Evolutionary conservation across 30 jellyfish, hydroid and myxozoan species (phyloP).

Genomic region (Sanderia malayensis): DNA sequence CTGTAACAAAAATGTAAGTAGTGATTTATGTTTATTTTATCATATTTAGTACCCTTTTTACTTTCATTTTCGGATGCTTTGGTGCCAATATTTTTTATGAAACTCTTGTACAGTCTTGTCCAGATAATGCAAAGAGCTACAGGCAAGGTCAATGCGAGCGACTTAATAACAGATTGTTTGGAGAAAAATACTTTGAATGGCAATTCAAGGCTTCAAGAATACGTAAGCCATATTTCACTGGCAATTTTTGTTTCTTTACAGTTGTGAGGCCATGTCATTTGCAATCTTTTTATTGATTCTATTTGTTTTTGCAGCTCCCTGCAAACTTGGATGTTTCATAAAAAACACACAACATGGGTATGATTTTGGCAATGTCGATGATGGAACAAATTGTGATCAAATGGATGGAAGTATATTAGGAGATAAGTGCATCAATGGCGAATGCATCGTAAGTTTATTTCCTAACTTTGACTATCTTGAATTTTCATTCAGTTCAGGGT

Average conservation of each 20-base stretch:
- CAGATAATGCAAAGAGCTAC: slow-evolving; percentile 48
- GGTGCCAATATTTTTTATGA: too few relatives aligned
- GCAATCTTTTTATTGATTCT: too few relatives aligned
- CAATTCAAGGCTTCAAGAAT: slow-evolving; percentile 95
- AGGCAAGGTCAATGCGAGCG: slow-evolving; percentile 83
- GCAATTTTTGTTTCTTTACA: too few relatives aligned
- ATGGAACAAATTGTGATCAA: slow-evolving; percentile 98
- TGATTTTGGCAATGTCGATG: slow-evolving; percentile 95
- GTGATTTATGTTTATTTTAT: too few relatives aligned
- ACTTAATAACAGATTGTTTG: slow-evolving; percentile 77
- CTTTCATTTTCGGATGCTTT: too few relatives aligned
- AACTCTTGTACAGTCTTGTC: slow-evolving; percentile 52
- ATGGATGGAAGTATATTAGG: slow-evolving; percentile 82
- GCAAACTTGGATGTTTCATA: slow-evolving; percentile 95
- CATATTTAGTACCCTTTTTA: too few relatives aligned
- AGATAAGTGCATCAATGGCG: slow-evolving; percentile 96
- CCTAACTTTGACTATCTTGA: too few relatives aligned
- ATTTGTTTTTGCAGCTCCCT: slow-evolving; percentile 69
- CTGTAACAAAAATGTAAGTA: slow-evolving; percentile 71
- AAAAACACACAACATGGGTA: slow-evolving; percentile 92
- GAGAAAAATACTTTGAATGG: slow-evolving; percentile 97
- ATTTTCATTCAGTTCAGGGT: too few relatives aligned
- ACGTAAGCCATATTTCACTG: slow-evolving; percentile 48
- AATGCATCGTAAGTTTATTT: slow-evolving; percentile 75
- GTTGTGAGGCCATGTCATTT: too few relatives aligned